Evolutionary conservation across 1,140 invertebrate species (phyloP).

Genomic region (Aphelenchoides besseyi): DNA sequence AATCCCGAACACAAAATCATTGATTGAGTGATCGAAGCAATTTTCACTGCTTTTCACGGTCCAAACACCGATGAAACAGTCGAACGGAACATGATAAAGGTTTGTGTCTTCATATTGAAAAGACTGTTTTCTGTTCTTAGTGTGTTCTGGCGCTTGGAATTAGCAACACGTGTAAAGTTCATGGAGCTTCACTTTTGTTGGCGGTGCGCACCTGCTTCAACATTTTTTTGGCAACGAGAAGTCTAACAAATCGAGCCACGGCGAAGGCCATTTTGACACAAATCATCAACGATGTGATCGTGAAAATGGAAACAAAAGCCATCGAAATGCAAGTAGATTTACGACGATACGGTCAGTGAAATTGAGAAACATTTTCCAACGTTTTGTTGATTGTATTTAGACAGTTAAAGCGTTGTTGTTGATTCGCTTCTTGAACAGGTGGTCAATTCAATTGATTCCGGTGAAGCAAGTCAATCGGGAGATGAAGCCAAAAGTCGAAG

Average conservation of each 20-base stretch:
- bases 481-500: constrained; percentile 8
- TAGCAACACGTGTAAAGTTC: constrained; percentile 93
- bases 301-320: constrained; percentile 78
- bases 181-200: constrained; percentile 88
- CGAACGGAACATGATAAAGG: constrained; percentile 96
- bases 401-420: constrained; percentile 46
- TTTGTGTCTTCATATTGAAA: constrained; percentile 49
- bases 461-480: constrained; percentile 3
- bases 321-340: constrained; percentile 40
- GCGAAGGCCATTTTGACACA: constrained; percentile 95
- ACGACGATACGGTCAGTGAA: constrained; percentile 25
- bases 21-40: constrained; percentile 93
- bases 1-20: constrained; percentile 78
- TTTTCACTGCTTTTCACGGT: constrained; percentile 92
- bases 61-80: constrained; percentile 97
- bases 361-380: constrained; percentile 10
- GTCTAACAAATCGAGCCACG: constrained; percentile 97
- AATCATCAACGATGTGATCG: constrained; percentile 96
- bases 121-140: constrained; percentile 63
- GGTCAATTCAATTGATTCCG: constrained; percentile 12
- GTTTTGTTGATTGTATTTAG: constrained; percentile 21
- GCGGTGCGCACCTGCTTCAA: constrained; percentile 93
- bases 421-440: constrained; percentile 50
- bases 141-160: constrained; percentile 93
- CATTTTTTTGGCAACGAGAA: constrained; percentile 92